These are phyloP conservation scores for Ostrea denselamellosa DNA, from an alignment of 1,140 invertebrate genomes.

Conservation along the genomic window DNA sequence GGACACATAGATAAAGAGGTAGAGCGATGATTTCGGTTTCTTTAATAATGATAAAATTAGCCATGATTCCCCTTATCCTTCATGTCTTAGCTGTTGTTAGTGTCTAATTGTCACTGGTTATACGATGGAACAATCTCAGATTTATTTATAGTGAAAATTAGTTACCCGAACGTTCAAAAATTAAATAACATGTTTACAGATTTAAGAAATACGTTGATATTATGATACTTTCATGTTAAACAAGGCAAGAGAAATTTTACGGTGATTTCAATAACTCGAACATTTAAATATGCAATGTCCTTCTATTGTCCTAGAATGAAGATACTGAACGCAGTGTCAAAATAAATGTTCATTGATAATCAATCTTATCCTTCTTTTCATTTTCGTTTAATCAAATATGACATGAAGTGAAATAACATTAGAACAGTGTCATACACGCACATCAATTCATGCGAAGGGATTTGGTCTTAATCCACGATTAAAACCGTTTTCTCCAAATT, in stretches of 20 bases:
- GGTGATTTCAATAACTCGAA: too few relatives aligned
- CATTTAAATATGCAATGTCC: background rate
- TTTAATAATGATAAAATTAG: background rate
- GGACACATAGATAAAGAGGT: background rate
- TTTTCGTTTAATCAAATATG: slow-evolving; percentile 22
- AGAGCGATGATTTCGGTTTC: background rate
- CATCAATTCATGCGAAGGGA: slow-evolving; percentile 21
- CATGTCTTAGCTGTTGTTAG: too few relatives aligned
- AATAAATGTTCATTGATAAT: background rate
- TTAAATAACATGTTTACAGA: too few relatives aligned
- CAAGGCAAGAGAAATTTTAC: too few relatives aligned
- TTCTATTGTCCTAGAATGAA: background rate
- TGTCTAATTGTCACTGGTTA: too few relatives aligned
- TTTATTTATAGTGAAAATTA: too few relatives aligned
- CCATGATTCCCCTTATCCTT: background rate
- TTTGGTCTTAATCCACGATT: slow-evolving; percentile 22
- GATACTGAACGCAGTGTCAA: background rate
- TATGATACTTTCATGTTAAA: too few relatives aligned
- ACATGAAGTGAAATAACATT: slow-evolving; percentile 14
- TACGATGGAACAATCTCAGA: too few relatives aligned
- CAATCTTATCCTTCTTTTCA: background rate
- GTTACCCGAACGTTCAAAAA: too few relatives aligned
- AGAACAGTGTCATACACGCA: slow-evolving; percentile 5
- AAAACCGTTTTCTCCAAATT: slow-evolving; percentile 27
- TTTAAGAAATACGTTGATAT: too few relatives aligned